Base-by-base conservation (phyloP, 2,113 vertebrate species). In the Natator depressus region DNA sequence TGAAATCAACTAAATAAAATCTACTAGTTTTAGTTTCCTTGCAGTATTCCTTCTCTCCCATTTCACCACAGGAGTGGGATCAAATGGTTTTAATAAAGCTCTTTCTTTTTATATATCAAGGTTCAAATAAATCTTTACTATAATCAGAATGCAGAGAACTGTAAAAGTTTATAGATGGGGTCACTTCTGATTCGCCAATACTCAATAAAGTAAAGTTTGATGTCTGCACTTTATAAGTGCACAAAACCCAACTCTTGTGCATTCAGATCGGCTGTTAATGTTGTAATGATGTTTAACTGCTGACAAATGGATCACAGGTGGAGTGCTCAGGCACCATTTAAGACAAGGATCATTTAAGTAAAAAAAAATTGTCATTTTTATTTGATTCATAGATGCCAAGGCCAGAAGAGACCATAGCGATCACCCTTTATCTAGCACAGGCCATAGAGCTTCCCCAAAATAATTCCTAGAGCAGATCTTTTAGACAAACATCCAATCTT, bases 121-220 rank as follows among this genome's bases (percentile, higher is more conserved):
- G 93, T 85, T 81, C 94, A 96, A 97, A 97, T 96, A 96, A 96
- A 94, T 96, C 94, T 95, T 95, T 89, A 93, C 69, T 89, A 6
- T 94, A 93, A 97, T 96, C 93, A 95, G 95, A 98, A 98, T 93
- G 95, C 94, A 94, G 89, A 97, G 93, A 96, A 95, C 1, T 95
- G 95, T 96, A 96, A 97, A 98, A 96, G 62, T 94, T 93, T 86
- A 57, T 49, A 87, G 93, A 85, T 88, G 81, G 80, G 87, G 93
- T 95, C 83, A 91, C 90, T 95, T 89, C 90, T 89, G 89, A 95
- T 89, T 25, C 24, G 93, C 91, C 76, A 22, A 3, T 69, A 69
- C 88, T 96, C 91, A 42, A 42, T 87, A 59, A 97, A 89, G 75
- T 54, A 88, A 53, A 80, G 97, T 96, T 87, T 94, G 96, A 95